A percentile compares a stretch with the other conserved stretches of the same genome.
phyloP scores from a whole-genome alignment of 2,113 vertebrate species.

The Ramphastos sulfuratus region DNA sequence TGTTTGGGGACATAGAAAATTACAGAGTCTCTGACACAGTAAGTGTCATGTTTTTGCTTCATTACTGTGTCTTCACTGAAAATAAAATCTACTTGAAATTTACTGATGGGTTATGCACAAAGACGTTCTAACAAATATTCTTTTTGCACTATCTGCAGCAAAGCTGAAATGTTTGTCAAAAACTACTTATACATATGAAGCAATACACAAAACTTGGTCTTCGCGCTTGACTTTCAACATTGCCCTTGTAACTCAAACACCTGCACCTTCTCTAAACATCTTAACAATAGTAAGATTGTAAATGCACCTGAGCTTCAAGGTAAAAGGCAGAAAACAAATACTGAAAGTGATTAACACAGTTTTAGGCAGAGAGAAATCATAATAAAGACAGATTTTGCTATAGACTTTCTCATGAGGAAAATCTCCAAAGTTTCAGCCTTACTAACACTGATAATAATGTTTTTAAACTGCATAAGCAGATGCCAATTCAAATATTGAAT shows the following conservation, averaged over 20 bases:
- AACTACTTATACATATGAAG: background rate
- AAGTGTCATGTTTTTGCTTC: background rate
- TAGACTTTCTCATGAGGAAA: background rate
- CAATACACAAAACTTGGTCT: background rate
- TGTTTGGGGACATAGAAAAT: background rate
- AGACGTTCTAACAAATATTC: background rate
- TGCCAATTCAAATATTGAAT: background rate
- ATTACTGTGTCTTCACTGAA: background rate
- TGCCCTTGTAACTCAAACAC: background rate
- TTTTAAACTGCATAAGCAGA: background rate
- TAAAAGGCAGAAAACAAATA: background rate
- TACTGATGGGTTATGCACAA: background rate
- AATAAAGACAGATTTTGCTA: background rate
- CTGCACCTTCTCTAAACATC: background rate
- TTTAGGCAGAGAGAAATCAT: background rate
- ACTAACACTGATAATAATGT: background rate
- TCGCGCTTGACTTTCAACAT: background rate
- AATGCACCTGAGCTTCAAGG: background rate
- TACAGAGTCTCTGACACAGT: background rate
- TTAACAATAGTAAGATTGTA: background rate
- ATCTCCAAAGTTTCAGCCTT: background rate
- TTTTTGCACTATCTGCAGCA: background rate
- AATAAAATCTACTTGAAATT: background rate
- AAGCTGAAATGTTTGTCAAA: background rate
- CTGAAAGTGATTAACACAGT: background rate